Base-by-base conservation (phyloP, 2,888 invertebrate species). In the Drosophila melanosoma region DNA sequence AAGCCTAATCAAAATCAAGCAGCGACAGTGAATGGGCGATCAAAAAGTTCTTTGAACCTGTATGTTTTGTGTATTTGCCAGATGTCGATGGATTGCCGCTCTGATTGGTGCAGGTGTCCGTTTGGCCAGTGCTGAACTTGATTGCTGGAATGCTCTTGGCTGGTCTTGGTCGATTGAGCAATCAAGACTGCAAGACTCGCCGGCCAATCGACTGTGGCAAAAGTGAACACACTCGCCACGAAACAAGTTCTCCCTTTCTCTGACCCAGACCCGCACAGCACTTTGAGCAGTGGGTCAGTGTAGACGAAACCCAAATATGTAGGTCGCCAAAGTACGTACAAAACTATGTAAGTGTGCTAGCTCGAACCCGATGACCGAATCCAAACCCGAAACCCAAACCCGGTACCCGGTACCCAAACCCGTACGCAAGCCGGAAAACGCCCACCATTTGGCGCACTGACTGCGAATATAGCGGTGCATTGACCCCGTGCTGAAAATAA, bases 231-330 rank as follows among this genome's bases (percentile, higher is more conserved):
- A 69, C 72, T 67, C 54, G 64, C 64, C 74, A 59, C 65, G 29
- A 76, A 73, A 69, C 73, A 54, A 70, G 72, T 85, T 83, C 86
- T 83, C 79, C 86, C 83, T 83, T 83, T 83, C 83, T 81, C 86
- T 83, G 86, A 83, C 83, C 83, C 83, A 86, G 79, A 85, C 81
- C 79, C 72, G 77, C 71, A 73, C 77, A 59, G 59, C 64, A 71
- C 64, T 60, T 66, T 54, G 38, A 49, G 57, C 67, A 83, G 85
- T 83, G 81, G 83, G 85, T 85, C 86, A 83, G 35, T 77, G 74
- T 64, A 62, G 72, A 61, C 59, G 69, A 74, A 67, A 58, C 76
- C 56, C 33, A 72, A 76, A 62, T 76, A 76, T 76, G 64, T 76
- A 59, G 72, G 76, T 76, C 76, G 53, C 15, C 62, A 59, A 69